Conservation (phyloP, 2,888 invertebrate genomes). For the Cinara cedri region DNA sequence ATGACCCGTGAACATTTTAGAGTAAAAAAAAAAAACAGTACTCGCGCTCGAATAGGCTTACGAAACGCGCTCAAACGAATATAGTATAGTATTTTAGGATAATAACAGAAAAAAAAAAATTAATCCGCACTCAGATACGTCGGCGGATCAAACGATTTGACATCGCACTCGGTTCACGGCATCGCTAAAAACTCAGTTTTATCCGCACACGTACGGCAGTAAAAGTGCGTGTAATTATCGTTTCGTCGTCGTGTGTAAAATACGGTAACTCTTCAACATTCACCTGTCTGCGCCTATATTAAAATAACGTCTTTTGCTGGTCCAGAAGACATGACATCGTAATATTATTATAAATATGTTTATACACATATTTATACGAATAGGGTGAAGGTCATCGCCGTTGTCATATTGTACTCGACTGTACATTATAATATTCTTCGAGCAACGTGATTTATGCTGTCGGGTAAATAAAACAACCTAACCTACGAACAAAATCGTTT, state of each 20-base stretch:
- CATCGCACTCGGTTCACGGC: background rate
- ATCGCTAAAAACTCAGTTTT: background rate
- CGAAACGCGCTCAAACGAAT: too few relatives aligned
- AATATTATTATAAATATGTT: slow-evolving; percentile 15
- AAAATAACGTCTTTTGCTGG: too few relatives aligned
- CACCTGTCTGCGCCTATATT: background rate
- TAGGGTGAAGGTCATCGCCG: slow-evolving; percentile 33
- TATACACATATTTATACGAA: background rate
- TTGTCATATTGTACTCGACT: too few relatives aligned
- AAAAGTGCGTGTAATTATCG: background rate
- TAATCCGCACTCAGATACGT: too few relatives aligned
- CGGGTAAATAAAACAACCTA: background rate
- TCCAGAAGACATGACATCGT: slow-evolving; percentile 26
- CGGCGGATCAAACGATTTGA: background rate
- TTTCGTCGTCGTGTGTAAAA: background rate
- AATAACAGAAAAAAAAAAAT: too few relatives aligned
- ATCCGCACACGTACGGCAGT: background rate
- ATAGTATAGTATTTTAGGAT: too few relatives aligned
- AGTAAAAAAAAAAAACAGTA: too few relatives aligned
- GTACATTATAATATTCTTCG: background rate
- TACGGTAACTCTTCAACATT: too few relatives aligned
- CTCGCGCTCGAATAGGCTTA: too few relatives aligned
- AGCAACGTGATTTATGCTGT: slow-evolving; percentile 7
- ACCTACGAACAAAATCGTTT: background rate
- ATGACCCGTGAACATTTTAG: too few relatives aligned